These are phyloP conservation scores for Phallusia fumigata DNA, from an alignment of 23 tunicate species.

Conservation along the genomic window DNA sequence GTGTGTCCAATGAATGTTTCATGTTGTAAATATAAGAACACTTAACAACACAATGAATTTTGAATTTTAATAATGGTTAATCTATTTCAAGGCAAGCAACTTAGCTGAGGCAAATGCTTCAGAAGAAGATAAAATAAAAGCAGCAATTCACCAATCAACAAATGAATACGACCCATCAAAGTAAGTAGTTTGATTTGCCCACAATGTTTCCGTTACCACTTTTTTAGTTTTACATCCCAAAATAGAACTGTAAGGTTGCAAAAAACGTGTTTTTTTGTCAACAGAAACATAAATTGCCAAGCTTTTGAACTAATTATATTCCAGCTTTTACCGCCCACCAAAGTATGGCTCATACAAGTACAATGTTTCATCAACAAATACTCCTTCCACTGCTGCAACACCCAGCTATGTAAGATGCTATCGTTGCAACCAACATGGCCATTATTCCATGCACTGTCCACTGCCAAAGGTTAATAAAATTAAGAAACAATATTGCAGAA, in stretches of 20 bases:
- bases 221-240: too few species aligned
- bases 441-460: constrained; percentile 86
- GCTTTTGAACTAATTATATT: background rate
- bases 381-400: constrained; percentile 8
- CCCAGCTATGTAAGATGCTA: constrained; percentile 65
- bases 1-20: background rate
- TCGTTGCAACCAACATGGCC: constrained; percentile 84
- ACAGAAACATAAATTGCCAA: too few species aligned
- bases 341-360: constrained; percentile 74
- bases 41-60: too few species aligned
- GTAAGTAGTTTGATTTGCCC: constrained; percentile 18
- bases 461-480: constrained; percentile 41
- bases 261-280: too few species aligned
- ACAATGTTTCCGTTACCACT: too few species aligned
- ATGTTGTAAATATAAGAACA: too few species aligned
- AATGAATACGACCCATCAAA: constrained; percentile 85
- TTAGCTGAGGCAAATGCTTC: constrained; percentile 85
- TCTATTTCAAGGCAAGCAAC: constrained; percentile 57
- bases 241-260: too few species aligned
- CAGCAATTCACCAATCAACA: constrained; percentile 80
- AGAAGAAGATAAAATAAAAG: constrained; percentile 88
- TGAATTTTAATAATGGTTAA: background rate
- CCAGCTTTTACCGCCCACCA: constrained; percentile 65
- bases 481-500: too few species aligned
- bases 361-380: constrained; percentile 5